Percentiles rank a stretch among this genome's conserved stretches.
Conservation (phyloP, 2,113 vertebrate genomes). For the Halcyon senegalensis region DNA sequence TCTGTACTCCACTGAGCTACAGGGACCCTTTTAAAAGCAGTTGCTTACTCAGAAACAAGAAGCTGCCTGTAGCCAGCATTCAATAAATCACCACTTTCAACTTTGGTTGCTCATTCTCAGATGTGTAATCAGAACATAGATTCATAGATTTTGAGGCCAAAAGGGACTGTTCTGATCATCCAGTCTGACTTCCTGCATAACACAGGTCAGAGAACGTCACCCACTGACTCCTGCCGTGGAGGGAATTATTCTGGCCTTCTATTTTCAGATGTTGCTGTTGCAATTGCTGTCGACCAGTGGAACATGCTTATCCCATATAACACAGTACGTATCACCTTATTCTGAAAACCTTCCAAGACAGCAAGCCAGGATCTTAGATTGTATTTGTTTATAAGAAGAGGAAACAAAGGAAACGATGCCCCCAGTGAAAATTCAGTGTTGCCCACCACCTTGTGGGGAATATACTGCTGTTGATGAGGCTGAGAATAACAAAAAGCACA, state of each 20-base stretch:
- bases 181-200: constrained; percentile 18
- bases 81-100: constrained; percentile 60
- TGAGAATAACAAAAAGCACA: neutral
- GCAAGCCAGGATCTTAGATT: neutral
- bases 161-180: constrained; percentile 42
- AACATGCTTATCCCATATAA: neutral
- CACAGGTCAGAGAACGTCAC: constrained; percentile 55
- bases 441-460: neutral
- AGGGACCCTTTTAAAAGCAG: constrained; percentile 17
- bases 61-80: constrained; percentile 34
- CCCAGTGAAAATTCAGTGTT: neutral
- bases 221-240: neutral
- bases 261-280: constrained; percentile 16
- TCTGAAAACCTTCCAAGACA: constrained; percentile 7
- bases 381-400: constrained; percentile 3
- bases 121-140: constrained; percentile 55
- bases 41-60: constrained; percentile 44
- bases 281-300: neutral
- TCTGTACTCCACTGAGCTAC: constrained; percentile 5
- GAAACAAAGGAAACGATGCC: neutral
- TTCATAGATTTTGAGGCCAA: constrained; percentile 48
- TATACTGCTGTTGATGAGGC: neutral
- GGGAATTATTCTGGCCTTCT: neutral
- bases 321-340: neutral
- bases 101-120: constrained; percentile 22